phyloP scores from a whole-genome alignment of 2,888 invertebrate species.

The Agriopis leucophaearia region DNA sequence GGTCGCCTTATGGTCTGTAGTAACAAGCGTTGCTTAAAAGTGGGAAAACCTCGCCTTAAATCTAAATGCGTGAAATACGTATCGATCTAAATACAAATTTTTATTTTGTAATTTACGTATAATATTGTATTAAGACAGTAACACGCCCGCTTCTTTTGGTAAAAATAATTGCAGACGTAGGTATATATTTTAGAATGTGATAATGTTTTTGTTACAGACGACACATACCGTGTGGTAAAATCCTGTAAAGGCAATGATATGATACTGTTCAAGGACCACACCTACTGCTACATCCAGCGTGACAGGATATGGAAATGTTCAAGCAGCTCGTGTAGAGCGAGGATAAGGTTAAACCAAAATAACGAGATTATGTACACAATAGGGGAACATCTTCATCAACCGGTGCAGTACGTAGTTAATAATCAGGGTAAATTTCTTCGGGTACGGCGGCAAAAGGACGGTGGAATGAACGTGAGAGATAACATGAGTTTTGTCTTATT shows the following conservation, averaged over 20 bases:
- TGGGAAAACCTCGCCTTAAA: no score
- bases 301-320: constrained; percentile 11
- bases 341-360: background rate
- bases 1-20: no score
- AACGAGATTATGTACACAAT: background rate
- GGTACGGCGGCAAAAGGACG: background rate
- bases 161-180: no score
- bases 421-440: background rate
- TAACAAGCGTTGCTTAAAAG: no score
- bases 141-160: no score
- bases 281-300: constrained; percentile 8
- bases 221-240: constrained; percentile 6
- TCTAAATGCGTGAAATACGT: no score
- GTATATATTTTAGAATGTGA: no score
- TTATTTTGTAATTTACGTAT: no score
- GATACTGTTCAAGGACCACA: constrained; percentile 4
- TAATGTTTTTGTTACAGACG: constrained; percentile 3
- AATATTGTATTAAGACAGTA: no score
- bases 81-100: no score
- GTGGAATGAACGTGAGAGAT: no score
- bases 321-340: constrained; percentile 1
- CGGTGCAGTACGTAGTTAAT: constrained; percentile 2
- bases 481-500: no score
- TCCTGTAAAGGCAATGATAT: constrained; percentile 12
- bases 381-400: background rate